phyloP scores from a whole-genome alignment of 2,888 invertebrate species.

The Tetragonisca angustula region DNA sequence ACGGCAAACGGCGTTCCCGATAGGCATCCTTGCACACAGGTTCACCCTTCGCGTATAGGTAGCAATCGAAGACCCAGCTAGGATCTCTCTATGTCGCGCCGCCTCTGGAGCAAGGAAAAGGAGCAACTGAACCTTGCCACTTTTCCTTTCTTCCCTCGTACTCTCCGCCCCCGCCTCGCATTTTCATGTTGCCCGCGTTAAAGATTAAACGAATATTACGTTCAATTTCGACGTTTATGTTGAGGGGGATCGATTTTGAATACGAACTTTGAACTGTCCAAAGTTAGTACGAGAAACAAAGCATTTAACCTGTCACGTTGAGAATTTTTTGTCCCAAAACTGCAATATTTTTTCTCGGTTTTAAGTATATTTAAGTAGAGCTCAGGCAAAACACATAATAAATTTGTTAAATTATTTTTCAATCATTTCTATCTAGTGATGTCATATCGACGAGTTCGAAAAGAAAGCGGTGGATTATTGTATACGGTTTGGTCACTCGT shows the following conservation, averaged over 20 bases:
- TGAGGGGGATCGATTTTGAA: not conserved
- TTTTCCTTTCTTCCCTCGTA: conserved; percentile 52
- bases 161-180: conserved; percentile 8
- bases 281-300: no score
- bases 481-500: no score
- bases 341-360: no score
- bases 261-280: no score
- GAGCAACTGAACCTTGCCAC: conserved; percentile 50
- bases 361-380: no score
- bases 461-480: no score
- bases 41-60: conserved; percentile 70
- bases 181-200: conserved; percentile 18
- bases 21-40: conserved; percentile 77
- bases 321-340: no score
- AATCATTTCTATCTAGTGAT: no score
- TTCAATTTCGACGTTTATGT: conserved; percentile 8
- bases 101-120: conserved; percentile 46
- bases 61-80: conserved; percentile 67
- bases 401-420: no score
- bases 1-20: conserved; percentile 83
- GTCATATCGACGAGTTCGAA: no score
- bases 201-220: conserved; percentile 18
- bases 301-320: no score
- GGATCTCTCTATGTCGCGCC: conserved; percentile 47
- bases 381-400: no score